These are phyloP conservation scores for Drosophila limbata DNA, from an alignment of 2,888 invertebrate genomes.

Conservation along the genomic window DNA sequence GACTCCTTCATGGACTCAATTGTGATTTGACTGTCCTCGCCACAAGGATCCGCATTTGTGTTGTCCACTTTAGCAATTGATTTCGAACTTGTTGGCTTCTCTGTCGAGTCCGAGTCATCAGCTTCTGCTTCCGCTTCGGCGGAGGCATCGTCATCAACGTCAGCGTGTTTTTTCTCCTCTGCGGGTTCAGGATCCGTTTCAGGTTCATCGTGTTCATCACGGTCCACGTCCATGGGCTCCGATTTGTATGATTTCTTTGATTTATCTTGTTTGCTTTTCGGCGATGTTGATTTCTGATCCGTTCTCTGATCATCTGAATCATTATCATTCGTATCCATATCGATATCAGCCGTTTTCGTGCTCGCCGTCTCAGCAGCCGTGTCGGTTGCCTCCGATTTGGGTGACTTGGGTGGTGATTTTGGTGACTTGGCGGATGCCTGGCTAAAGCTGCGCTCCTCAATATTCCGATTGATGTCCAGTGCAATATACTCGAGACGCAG, in stretches of 20 bases:
- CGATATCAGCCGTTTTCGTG: neutral
- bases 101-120: slow-evolving; percentile 28
- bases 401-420: slow-evolving; percentile 24
- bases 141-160: slow-evolving; percentile 17
- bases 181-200: slow-evolving; percentile 1
- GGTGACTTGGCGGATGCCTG: slow-evolving; percentile 39
- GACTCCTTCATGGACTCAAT: slow-evolving; percentile 68
- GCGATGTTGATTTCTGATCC: neutral
- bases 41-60: slow-evolving; percentile 27
- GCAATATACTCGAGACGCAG: slow-evolving; percentile 90
- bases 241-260: slow-evolving; percentile 19
- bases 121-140: slow-evolving; percentile 32
- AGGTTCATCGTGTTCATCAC: slow-evolving; percentile 37
- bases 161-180: slow-evolving; percentile 2
- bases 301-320: slow-evolving; percentile 1
- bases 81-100: slow-evolving; percentile 9
- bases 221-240: slow-evolving; percentile 48
- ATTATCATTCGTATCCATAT: neutral
- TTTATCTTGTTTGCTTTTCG: neutral
- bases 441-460: slow-evolving; percentile 50
- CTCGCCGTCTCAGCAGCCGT: neutral
- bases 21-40: slow-evolving; percentile 69
- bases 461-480: slow-evolving; percentile 78
- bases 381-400: slow-evolving; percentile 41
- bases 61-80: slow-evolving; percentile 23